Base-by-base conservation (phyloP, 2,888 invertebrate species). In the Julus scandinavius region DNA sequence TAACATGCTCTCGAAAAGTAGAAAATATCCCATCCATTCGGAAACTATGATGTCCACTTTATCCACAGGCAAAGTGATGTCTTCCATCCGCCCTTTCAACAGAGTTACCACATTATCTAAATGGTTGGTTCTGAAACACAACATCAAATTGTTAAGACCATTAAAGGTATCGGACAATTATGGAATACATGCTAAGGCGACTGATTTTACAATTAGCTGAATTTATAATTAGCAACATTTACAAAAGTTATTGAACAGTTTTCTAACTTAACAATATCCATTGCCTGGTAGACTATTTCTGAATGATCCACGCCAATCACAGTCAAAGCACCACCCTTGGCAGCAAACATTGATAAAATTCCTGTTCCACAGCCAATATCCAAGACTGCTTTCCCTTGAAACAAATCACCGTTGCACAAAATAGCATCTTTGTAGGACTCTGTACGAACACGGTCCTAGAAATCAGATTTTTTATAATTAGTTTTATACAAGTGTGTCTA, bases 21-120 rank as follows among this genome's bases (percentile, higher is more conserved):
- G 93, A 92, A 99, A 98, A 92, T 99, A 99, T 0, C 99, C 99
- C 99, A 99, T 99, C 98, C 98, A 99, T 92, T 99, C 99, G 0
- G 98, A 98, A 3, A 99, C 95, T 90, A 99, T 97, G 6, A 98
- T 95, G 92, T 99, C 98, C 63, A 96, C 96, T 92, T 96, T 95
- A 11, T 95, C 95, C 87, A 94, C 93, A 0, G 96, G 96, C 86
- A 97, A 92, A 88, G 94, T 93, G 5, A 96, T 95, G 90, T 97
- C 96, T 92, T 99, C 99, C 41, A 99, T 93, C 90, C 96, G 94
- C 0, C 98, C 98, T 93, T 97, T 97, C 0, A 97, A 93, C 88
- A 97, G 94, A 89, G 95, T 94, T 80, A 99, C 95, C 90, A 94
- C 94, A 89, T 95, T 93, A 88, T 95, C 94, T 72, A 96, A 93